Percentiles rank a stretch among this genome's conserved stretches.
These are phyloP conservation scores for Sebastes nivosus DNA, from an alignment of 2,797 vertebrate genomes.

Conservation along the genomic window DNA sequence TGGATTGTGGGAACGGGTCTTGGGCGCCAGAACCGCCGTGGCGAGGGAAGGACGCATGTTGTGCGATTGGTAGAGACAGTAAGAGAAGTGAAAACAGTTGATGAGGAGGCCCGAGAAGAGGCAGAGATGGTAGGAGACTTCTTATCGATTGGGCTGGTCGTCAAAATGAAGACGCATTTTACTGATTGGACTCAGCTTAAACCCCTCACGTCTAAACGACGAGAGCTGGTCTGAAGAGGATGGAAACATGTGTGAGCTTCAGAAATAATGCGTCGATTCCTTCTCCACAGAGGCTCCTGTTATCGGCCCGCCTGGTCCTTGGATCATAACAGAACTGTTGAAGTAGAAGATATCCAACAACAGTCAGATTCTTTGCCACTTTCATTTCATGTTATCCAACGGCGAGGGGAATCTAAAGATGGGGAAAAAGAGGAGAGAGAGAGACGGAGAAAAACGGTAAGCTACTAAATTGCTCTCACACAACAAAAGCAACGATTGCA, in stretches of 20 bases:
- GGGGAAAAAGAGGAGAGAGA: neutral
- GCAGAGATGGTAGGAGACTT: neutral
- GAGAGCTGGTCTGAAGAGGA: neutral
- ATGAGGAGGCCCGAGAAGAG: neutral
- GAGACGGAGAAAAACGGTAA: slow-evolving; percentile 23
- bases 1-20: slow-evolving; percentile 80
- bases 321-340: neutral
- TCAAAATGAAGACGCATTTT: neutral
- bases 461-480: neutral
- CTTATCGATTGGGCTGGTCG: neutral
- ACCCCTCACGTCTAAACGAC: neutral
- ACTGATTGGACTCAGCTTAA: neutral
- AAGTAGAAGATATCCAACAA: neutral
- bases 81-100: neutral
- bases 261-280: neutral
- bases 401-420: slow-evolving; percentile 25
- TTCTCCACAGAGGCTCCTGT: neutral
- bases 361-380: neutral
- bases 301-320: neutral
- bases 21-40: slow-evolving; percentile 80
- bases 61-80: neutral
- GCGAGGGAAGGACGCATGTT: slow-evolving; percentile 85
- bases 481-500: slow-evolving; percentile 9
- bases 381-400: slow-evolving; percentile 4
- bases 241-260: neutral